phyloP scores from a whole-genome alignment of 2,888 invertebrate genomes.

The Brachyptera risi region DNA sequence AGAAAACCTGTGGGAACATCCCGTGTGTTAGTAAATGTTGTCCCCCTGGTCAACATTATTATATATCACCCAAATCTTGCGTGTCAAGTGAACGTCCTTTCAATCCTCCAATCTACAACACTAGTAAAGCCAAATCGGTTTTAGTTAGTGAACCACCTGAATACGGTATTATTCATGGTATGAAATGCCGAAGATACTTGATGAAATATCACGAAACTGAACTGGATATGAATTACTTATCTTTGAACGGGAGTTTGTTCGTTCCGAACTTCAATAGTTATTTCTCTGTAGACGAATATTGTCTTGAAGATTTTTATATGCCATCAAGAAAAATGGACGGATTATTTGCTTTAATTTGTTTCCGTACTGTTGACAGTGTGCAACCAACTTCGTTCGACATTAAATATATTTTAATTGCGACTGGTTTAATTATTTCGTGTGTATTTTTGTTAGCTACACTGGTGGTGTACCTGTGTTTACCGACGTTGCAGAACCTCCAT shows the following conservation, averaged over 20 bases:
- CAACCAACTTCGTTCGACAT: background rate
- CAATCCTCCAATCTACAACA: background rate
- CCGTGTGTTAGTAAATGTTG: constrained; percentile 4
- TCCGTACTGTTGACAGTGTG: constrained; percentile 32
- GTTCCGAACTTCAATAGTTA: constrained; percentile 29
- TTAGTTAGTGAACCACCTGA: background rate
- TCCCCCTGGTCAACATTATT: background rate
- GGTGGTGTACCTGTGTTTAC: constrained; percentile 60
- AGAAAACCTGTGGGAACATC: background rate
- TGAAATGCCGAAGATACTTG: background rate
- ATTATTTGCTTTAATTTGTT: constrained; percentile 40
- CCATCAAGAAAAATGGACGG: constrained; percentile 27
- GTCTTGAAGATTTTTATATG: constrained; percentile 40
- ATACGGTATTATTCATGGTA: background rate
- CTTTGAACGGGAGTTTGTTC: constrained; percentile 33
- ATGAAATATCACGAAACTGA: background rate
- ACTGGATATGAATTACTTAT: background rate
- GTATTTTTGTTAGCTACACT: constrained; percentile 62
- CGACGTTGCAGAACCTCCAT: constrained; percentile 66
- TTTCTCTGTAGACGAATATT: constrained; percentile 36
- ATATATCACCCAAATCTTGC: background rate
- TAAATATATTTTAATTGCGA: constrained; percentile 35
- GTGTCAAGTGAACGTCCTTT: background rate
- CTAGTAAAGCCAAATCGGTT: background rate
- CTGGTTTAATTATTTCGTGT: constrained; percentile 54